phyloP scores from a whole-genome alignment of 2,113 vertebrate genomes.

The Monarcha castaneiventris region DNA sequence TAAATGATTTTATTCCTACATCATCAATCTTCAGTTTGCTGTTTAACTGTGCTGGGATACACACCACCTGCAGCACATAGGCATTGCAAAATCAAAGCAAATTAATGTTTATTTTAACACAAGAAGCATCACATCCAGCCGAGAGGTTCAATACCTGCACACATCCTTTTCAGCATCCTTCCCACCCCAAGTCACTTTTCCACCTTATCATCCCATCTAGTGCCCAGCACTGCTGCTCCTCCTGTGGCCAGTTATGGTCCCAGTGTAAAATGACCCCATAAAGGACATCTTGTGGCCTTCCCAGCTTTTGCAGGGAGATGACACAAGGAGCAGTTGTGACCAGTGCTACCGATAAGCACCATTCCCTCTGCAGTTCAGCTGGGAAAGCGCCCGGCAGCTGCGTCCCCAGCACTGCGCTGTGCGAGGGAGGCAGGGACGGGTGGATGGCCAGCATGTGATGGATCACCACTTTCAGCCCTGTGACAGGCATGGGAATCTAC shows the following conservation, averaged over 20 bases:
- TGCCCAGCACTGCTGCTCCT: neutral
- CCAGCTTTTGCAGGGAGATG: neutral
- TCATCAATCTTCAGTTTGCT: neutral
- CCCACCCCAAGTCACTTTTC: neutral
- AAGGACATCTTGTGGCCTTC: neutral
- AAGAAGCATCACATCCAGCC: neutral
- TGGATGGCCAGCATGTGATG: neutral
- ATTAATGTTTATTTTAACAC: neutral
- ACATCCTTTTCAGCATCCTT: neutral
- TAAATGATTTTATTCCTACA: neutral
- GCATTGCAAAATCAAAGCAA: neutral
- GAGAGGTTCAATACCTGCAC: neutral
- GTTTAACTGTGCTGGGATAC: neutral
- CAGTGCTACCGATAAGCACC: neutral
- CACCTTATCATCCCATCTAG: neutral
- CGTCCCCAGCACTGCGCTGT: rapidly evolving
- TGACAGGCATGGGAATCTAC: constrained; percentile 7
- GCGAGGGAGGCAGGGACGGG: neutral
- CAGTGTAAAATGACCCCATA: neutral
- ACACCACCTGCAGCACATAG: neutral
- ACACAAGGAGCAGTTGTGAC: neutral
- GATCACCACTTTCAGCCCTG: neutral
- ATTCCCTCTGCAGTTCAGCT: neutral
- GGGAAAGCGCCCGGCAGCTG: rapidly evolving
- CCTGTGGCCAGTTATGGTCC: neutral